Evolutionary conservation across 2,113 vertebrate genomes (phyloP).

Genomic region (Gambusia holbrooki): DNA sequence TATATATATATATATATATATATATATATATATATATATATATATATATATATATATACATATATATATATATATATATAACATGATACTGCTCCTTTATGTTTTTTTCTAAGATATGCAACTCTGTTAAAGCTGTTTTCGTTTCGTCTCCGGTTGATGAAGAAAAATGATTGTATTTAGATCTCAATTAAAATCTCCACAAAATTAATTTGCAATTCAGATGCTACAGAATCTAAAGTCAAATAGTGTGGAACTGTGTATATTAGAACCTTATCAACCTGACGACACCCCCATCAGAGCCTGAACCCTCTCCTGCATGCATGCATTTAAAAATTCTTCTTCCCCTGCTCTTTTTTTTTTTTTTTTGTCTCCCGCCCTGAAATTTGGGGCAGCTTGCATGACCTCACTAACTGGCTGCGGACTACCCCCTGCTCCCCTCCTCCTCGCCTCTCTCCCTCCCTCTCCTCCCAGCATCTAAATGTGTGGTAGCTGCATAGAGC

Average conservation of each 20-base stretch:
- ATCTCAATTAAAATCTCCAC: too few relatives aligned
- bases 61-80: too few relatives aligned
- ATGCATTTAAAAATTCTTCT: not conserved
- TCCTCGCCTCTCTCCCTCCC: slow-evolving; percentile 1
- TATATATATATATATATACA: too few relatives aligned
- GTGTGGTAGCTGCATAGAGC: slow-evolving; percentile 75
- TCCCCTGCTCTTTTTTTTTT: too few relatives aligned
- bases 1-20: too few relatives aligned
- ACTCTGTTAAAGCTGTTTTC: too few relatives aligned
- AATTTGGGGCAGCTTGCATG: slow-evolving; percentile 49
- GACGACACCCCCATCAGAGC: not conserved
- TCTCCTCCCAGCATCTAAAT: slow-evolving; percentile 67
- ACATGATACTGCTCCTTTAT: too few relatives aligned
- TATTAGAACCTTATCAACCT: not conserved
- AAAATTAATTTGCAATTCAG: not conserved
- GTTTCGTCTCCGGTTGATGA: too few relatives aligned
- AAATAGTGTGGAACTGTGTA: not conserved
- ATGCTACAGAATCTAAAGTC: not conserved
- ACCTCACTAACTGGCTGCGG: slow-evolving; percentile 62
- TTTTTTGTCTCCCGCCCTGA: slow-evolving; percentile 8
- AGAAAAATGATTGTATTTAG: too few relatives aligned
- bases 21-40: too few relatives aligned
- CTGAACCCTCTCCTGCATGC: not conserved
- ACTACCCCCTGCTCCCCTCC: slow-evolving; percentile 18
- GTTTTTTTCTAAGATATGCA: too few relatives aligned